Evolutionary conservation across 2,113 vertebrate genomes (phyloP).

Genomic region (Phoxinus phoxinus): DNA sequence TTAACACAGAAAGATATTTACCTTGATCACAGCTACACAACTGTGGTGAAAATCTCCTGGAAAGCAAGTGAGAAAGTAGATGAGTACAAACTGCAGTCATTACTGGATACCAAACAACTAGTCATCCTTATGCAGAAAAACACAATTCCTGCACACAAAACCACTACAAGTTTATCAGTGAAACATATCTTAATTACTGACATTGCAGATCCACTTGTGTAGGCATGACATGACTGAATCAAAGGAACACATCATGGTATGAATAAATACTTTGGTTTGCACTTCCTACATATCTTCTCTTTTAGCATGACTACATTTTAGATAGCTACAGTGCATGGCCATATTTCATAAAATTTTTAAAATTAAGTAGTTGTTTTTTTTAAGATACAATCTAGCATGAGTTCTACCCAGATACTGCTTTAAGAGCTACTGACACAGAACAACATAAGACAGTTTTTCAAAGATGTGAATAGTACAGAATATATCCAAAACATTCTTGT

Average conservation of each 20-base stretch:
- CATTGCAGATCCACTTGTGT: conserved; percentile 8
- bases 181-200: conserved; percentile 48
- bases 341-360: neutral
- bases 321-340: neutral
- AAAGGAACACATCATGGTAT: conserved; percentile 22
- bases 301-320: neutral
- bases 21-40: neutral
- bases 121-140: neutral
- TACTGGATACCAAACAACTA: neutral
- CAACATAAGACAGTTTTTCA: neutral
- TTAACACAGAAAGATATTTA: neutral
- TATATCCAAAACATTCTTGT: neutral
- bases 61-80: conserved; percentile 6
- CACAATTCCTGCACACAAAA: conserved; percentile 5
- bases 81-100: neutral
- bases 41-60: neutral
- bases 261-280: conserved; percentile 1
- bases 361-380: neutral
- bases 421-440: neutral
- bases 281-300: neutral
- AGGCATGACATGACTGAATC: conserved; percentile 53
- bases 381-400: neutral
- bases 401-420: neutral
- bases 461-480: neutral
- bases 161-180: conserved; percentile 31